These are phyloP conservation scores for Dasyornis broadbenti DNA, from an alignment of 2,113 vertebrate genomes.

Conservation along the genomic window DNA sequence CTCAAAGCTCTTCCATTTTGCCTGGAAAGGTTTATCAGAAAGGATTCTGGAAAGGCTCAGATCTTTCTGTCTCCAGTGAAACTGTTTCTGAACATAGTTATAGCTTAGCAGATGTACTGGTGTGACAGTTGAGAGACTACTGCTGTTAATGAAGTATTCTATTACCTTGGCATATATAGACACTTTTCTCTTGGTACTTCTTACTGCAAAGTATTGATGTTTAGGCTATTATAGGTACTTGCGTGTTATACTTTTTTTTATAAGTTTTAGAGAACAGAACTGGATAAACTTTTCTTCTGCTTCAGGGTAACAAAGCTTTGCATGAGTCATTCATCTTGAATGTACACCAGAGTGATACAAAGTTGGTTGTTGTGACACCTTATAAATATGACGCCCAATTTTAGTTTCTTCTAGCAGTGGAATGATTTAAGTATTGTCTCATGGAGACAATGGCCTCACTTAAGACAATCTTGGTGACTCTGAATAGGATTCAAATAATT, in stretches of 20 bases:
- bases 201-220: not conserved
- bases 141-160: not conserved
- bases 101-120: not conserved
- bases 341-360: not conserved
- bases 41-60: not conserved
- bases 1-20: constrained; percentile 24
- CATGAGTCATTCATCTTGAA: constrained; percentile 14
- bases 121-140: not conserved
- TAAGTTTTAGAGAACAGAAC: not conserved
- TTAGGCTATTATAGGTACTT: not conserved
- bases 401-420: not conserved
- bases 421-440: not conserved
- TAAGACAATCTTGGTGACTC: not conserved
- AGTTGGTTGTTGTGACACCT: not conserved
- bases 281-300: not conserved
- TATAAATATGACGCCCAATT: not conserved
- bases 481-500: not conserved
- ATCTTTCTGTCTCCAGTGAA: not conserved
- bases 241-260: not conserved
- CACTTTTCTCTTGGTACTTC: not conserved
- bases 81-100: not conserved
- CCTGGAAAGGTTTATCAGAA: constrained; percentile 14
- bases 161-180: not conserved
- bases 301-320: not conserved
- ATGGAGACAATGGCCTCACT: not conserved